Conservation (phyloP, 2,113 vertebrate genomes). For the Uria lomvia region DNA sequence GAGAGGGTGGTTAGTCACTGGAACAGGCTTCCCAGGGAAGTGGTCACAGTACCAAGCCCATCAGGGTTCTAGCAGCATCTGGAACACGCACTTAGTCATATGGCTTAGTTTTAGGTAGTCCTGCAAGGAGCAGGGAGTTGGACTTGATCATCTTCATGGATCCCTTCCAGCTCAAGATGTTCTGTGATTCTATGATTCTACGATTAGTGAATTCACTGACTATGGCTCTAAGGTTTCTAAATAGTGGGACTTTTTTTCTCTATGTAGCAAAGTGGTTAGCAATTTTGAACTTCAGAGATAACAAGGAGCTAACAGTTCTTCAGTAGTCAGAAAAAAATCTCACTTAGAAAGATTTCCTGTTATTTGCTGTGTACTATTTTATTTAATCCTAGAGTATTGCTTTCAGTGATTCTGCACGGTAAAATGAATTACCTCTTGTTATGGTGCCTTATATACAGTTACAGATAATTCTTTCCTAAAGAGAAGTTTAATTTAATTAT, state of each 20-base stretch:
- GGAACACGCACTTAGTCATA: accelerated
- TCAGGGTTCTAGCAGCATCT: too few relatives aligned
- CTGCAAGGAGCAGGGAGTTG: not conserved
- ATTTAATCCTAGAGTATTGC: not conserved
- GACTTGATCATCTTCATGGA: not conserved
- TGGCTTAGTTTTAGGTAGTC: not conserved
- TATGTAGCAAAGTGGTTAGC: not conserved
- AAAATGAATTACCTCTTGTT: not conserved
- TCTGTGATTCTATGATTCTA: too few relatives aligned
- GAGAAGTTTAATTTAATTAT: not conserved
- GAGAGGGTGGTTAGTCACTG: too few relatives aligned
- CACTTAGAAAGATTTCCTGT: not conserved
- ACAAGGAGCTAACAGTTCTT: not conserved
- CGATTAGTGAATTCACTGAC: accelerated
- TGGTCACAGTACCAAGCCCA: accelerated
- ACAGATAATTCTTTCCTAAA: not conserved
- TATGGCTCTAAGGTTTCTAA: not conserved
- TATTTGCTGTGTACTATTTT: not conserved
- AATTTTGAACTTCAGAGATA: not conserved
- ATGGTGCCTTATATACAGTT: not conserved
- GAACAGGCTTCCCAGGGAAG: not conserved
- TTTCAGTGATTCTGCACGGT: not conserved
- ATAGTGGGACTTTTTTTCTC: too few relatives aligned
- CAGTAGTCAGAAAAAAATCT: not conserved
- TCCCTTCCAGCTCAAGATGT: not conserved